phyloP scores from a whole-genome alignment of 1,140 invertebrate species.

The Formica exsecta region DNA sequence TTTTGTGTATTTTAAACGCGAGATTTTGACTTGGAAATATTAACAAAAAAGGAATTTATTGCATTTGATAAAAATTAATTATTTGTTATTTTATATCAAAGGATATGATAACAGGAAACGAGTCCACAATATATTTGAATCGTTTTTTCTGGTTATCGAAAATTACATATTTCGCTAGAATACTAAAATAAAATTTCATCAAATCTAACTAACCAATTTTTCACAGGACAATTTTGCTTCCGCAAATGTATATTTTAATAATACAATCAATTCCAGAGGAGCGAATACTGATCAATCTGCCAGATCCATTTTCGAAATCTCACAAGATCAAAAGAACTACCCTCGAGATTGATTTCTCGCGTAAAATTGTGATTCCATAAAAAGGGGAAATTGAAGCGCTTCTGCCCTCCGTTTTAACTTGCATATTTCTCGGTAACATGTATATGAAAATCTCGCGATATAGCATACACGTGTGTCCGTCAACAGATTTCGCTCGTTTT shows the following conservation, averaged over 20 bases:
- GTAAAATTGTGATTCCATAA: conserved; percentile 39
- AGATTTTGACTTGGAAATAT: not conserved
- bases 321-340: not conserved
- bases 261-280: not conserved
- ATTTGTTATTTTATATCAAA: not conserved
- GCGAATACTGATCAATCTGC: not conserved
- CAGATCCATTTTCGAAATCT: conserved; percentile 35
- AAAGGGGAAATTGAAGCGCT: not conserved
- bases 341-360: conserved; percentile 16
- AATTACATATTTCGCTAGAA: not conserved
- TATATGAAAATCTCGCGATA: conserved; percentile 36
- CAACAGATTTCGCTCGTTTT: conserved; percentile 27
- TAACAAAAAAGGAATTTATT: not conserved
- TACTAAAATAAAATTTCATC: not conserved
- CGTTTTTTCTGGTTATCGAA: not conserved
- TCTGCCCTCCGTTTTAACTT: conserved; percentile 2
- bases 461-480: not conserved
- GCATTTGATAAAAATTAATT: not conserved
- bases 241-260: conserved; percentile 12
- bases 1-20: not conserved
- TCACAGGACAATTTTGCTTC: not conserved
- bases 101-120: not conserved
- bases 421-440: conserved; percentile 10
- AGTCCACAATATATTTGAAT: not conserved
- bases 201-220: conserved; percentile 10